Conservation (phyloP, 2,797 vertebrate genomes). For the Spinus olivaceus region DNA sequence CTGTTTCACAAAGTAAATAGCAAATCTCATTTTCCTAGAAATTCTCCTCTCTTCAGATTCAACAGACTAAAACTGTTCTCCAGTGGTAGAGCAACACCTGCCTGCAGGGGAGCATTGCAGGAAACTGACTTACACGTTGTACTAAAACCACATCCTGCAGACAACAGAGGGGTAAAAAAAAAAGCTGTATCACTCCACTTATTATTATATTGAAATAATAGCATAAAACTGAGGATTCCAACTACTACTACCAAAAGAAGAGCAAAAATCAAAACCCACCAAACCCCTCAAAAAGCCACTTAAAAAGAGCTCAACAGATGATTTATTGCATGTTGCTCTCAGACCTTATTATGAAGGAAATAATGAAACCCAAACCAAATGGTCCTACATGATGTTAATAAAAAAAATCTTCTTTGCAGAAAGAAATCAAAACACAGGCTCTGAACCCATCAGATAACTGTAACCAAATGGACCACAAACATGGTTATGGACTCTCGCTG, state of each 20-base stretch:
- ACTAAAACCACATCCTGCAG: background rate
- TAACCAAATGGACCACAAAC: background rate
- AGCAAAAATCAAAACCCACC: background rate
- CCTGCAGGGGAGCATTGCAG: background rate
- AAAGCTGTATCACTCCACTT: background rate
- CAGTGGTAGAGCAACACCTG: background rate
- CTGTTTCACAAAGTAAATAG: background rate
- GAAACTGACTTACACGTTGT: background rate
- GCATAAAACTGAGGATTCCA: background rate
- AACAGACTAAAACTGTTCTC: background rate
- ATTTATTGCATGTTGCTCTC: background rate
- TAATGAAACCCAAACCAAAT: background rate
- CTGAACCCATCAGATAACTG: background rate
- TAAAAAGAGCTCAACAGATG: background rate
- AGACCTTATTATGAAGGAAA: background rate
- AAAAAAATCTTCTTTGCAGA: background rate
- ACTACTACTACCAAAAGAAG: background rate
- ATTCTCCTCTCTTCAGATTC: background rate
- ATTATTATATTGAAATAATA: background rate
- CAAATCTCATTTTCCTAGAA: background rate
- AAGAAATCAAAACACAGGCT: background rate
- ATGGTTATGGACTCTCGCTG: background rate
- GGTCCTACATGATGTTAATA: background rate
- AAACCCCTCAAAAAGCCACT: fast-evolving
- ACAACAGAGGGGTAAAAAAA: background rate